Base-by-base conservation (phyloP, 2,888 invertebrate genomes). In the Metellina segmentata region DNA sequence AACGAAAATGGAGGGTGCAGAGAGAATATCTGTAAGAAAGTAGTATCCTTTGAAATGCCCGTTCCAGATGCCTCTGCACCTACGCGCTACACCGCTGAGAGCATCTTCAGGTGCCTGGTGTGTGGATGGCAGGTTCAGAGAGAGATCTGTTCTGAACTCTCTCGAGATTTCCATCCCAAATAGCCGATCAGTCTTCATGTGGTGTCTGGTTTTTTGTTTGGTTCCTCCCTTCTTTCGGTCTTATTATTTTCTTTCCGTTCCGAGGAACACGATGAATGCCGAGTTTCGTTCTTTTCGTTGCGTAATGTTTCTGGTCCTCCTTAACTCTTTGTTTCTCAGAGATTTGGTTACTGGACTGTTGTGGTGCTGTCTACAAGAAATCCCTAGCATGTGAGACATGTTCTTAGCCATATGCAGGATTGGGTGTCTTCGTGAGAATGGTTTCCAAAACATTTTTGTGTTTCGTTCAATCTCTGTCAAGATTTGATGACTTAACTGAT, bases 121-220 rank as follows among this genome's bases (percentile, higher is more conserved):
- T 78, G 87, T 70, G 71, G 78, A 78, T 90, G 86, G 87, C 86
- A 83, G 71, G 20, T 70, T 81, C 34, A 49, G 51, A 70, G 20
- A 90, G 86, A 86, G 81, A 81, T 86, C 81, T 90, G 85, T 78
- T 90, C 52, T 79, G 69, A 79, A 69, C 51, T 90, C 91, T 78
- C 87, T 19, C n/a, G 91, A 87, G 87, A 87, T 87, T 87, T 86
- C 87, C 82, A 91, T 91, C 72, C 69, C 74, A 82, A 91, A 86
- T 82, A 78, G 87, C 82, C 87, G 91, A 87, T 91, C 91, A 78
- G 78, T 91, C 91, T 91, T 87, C 71, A 19, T 61, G 49, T 72
- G 52, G 81, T 16, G 34, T 11, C 48, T n/a, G 19, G 16, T 75
- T 72, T 20, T 81, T 88, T 88, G 53, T 85, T 85, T 77, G 20